phyloP scores from a whole-genome alignment of 1,140 invertebrate species.

The Paramacrobiotus metropolitanus region DNA sequence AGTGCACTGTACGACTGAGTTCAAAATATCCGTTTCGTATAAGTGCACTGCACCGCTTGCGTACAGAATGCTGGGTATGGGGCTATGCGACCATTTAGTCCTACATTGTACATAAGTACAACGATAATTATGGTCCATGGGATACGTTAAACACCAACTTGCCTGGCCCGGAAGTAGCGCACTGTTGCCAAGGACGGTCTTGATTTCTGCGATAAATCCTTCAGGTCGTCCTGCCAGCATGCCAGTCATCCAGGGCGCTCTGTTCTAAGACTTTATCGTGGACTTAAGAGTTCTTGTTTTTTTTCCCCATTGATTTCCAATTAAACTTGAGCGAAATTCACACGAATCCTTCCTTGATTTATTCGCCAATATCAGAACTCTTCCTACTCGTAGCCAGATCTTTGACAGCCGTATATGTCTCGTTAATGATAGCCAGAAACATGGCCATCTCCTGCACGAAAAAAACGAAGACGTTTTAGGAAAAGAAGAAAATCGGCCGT shows the following conservation, averaged over 20 bases:
- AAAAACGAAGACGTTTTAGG: constrained; percentile 54
- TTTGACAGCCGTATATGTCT: constrained; percentile 45
- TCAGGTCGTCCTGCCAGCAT: constrained; percentile 18
- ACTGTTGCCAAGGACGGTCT: constrained; percentile 16
- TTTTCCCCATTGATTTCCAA: constrained; percentile 1
- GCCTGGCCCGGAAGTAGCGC: too few relatives aligned
- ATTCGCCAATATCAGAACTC: constrained; percentile 39
- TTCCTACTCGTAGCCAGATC: constrained; percentile 38
- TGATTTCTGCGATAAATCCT: constrained; percentile 15
- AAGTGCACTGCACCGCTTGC: too few relatives aligned
- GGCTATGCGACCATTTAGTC: too few relatives aligned
- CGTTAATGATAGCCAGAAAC: constrained; percentile 61
- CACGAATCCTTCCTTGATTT: constrained; percentile 26
- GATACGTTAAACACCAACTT: too few relatives aligned
- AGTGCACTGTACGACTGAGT: too few relatives aligned
- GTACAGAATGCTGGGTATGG: too few relatives aligned
- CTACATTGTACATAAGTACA: too few relatives aligned
- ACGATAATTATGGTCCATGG: too few relatives aligned
- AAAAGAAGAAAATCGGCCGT: constrained; percentile 52
- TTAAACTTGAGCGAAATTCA: not conserved
- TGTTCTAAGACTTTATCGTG: constrained; percentile 25
- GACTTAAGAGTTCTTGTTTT: constrained; percentile 14
- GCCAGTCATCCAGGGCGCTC: constrained; percentile 21
- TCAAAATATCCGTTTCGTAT: too few relatives aligned
- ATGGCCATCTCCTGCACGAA: constrained; percentile 60